These are phyloP conservation scores for Heliconius nattereri DNA, from an alignment of 1,140 invertebrate species.

Conservation along the genomic window DNA sequence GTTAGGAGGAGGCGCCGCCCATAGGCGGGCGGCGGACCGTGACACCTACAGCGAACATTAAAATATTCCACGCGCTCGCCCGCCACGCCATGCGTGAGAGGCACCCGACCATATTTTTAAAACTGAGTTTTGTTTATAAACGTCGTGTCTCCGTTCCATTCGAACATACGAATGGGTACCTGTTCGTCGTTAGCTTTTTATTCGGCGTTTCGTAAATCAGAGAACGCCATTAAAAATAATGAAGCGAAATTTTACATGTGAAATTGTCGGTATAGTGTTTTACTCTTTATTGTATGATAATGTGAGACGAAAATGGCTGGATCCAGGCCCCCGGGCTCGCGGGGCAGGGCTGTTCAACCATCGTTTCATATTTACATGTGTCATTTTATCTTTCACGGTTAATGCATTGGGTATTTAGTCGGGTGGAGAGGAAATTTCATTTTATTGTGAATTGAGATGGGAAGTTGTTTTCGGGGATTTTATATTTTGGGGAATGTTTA, in stretches of 20 bases:
- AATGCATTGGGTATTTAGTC: slow-evolving; percentile 31
- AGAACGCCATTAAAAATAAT: slow-evolving; percentile 67
- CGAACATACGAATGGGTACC: slow-evolving; percentile 6
- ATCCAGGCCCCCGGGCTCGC: slow-evolving; percentile 28
- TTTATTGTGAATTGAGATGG: slow-evolving; percentile 18
- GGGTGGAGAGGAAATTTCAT: slow-evolving; percentile 2
- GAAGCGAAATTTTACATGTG: slow-evolving; percentile 60
- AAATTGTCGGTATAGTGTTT: slow-evolving; percentile 51
- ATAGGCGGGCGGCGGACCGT: slow-evolving; percentile 57
- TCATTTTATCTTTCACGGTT: slow-evolving; percentile 39
- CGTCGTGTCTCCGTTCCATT: slow-evolving; percentile 58
- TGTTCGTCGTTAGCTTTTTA: slow-evolving; percentile 23
- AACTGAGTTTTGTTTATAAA: slow-evolving; percentile 73
- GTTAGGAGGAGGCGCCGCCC: slow-evolving; percentile 50
- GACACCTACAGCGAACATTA: slow-evolving; percentile 61
- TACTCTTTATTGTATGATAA: slow-evolving; percentile 55
- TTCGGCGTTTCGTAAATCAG: slow-evolving; percentile 52
- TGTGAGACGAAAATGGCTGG: slow-evolving; percentile 51
- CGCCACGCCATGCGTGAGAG: slow-evolving; percentile 59
- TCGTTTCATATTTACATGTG: slow-evolving; percentile 39
- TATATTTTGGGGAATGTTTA: not conserved
- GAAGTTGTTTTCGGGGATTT: not conserved
- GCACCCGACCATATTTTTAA: slow-evolving; percentile 66
- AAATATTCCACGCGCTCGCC: slow-evolving; percentile 69
- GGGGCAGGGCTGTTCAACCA: slow-evolving; percentile 35